Base-by-base conservation (phyloP, 2,797 vertebrate genomes). In the Mycteria americana region DNA sequence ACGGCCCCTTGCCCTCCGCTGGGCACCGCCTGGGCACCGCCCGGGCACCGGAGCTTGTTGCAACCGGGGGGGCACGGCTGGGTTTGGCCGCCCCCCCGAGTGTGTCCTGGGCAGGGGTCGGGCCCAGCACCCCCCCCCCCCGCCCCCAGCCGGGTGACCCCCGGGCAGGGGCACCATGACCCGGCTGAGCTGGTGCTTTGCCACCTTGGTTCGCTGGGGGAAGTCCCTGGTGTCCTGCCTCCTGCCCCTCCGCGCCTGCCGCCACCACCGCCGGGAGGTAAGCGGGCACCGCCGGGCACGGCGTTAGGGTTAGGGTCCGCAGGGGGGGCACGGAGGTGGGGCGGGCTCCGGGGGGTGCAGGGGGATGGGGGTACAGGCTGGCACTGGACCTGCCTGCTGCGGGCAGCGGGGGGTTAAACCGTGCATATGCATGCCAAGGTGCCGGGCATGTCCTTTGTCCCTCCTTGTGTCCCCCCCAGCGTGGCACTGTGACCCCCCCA, bases 201-300 rank as follows among this genome's bases (percentile, higher is more conserved):
- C 98, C 54, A 97, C 98, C 23, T 93, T 99, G 95, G 97, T 99
- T 97, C 98, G 97, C 96, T 99, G 99, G 99, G 98, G 98, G 43
- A 99, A 99, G 97, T 99, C 98, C 91, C 92, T 99, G 84, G 98
- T 99, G 96, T 98, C 97, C 73, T 99, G 99, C 97, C 95, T 99
- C 85, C 98, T 99, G 92, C 99, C 99, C 7, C 98, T 98, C 93
- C 97, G 98, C 88, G 96, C 97, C 91, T 97, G 97, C 72, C 97
- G 97, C 95, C 98, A 92, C 84, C 97, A 97, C 95, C 98, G 91
- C 84, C 96, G 96, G 81, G 98, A 99, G 99, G 99, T 99, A 99
- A 99, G 97, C 16, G 24, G 70, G 72, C 74, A 77, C 69, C 22
- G 59, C 54, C 21, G 31, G 23, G 25, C 54, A 37, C 35, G 24